phyloP scores from a whole-genome alignment of 2,888 invertebrate species.

The Bombylius discolor region DNA sequence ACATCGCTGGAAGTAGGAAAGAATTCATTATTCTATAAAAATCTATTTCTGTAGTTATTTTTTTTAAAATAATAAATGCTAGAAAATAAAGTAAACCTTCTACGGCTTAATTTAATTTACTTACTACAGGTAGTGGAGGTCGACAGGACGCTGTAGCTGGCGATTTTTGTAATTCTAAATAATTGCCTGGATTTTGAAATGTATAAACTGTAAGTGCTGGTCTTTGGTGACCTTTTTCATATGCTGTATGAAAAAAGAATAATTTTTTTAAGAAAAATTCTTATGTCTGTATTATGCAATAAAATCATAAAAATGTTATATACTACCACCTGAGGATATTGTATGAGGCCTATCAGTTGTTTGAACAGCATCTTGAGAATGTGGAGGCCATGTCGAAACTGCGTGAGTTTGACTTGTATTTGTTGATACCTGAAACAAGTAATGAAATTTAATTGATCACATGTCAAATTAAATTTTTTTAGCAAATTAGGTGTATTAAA shows the following conservation, averaged over 20 bases:
- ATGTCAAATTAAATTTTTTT: too few species aligned
- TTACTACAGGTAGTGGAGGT: conserved; percentile 62
- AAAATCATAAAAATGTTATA: not conserved
- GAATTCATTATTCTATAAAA: not conserved
- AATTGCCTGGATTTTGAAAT: conserved; percentile 63
- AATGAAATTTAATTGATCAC: too few species aligned
- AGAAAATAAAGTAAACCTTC: not conserved
- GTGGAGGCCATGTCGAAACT: conserved; percentile 38
- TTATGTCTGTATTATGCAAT: not conserved
- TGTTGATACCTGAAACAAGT: conserved; percentile 39
- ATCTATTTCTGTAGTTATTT: not conserved
- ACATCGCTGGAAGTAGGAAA: conserved; percentile 43
- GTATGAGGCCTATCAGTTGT: conserved; percentile 82
- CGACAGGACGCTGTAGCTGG: conserved; percentile 42
- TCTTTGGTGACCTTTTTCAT: conserved; percentile 74
- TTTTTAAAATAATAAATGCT: not conserved
- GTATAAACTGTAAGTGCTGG: conserved; percentile 79
- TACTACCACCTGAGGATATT: conserved; percentile 58
- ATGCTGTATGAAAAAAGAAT: conserved; percentile 42
- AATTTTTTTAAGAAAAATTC: conserved; percentile 2
- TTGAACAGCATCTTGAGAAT: conserved; percentile 35
- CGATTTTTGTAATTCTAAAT: conserved; percentile 37
- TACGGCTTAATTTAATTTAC: conserved; percentile 19
- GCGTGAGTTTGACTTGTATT: conserved; percentile 35
- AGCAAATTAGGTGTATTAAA: too few species aligned